Base-by-base conservation (phyloP, 2,888 invertebrate genomes). In the Melipona bicolor region DNA sequence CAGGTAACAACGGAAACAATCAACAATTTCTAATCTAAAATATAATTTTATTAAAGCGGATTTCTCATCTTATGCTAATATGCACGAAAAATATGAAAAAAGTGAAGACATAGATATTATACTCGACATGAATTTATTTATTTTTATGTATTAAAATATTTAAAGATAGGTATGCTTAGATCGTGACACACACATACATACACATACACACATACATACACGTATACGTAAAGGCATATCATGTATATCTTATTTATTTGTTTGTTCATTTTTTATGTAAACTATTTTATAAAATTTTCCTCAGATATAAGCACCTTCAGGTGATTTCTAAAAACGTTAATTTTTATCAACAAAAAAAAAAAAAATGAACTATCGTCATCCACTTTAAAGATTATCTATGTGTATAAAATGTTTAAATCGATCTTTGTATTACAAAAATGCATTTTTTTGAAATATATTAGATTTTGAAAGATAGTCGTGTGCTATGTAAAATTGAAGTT, bases 1-100 rank as follows among this genome's bases (percentile, higher is more conserved):
- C 76, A 83, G 83, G 83, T 83, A 83, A 76, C 50, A 61, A 36
- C 11, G n/a, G 49, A 72, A 67, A 3, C 32, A 69, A 83, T 43
- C 50, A 61, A 56, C 36, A 65, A 65, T 65, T 77, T 76, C 19
- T 72, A 81, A 73, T 54, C 50, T 72, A 50, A 36, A 74, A 65
- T 69, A n/a, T 77, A 71, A 74, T 65, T 77, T 84, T 68, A 43
- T 32, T 56, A 54, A 43, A 52, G 59, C 50, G 61, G 32, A 52
- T 62, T 61, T 68, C 27, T 68, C 21, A 36, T 74, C 65, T 27
- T 52, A 75, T 52, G 36, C 17, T 49, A 52, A 32, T 71, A 52
- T 17, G 19, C 36, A 15, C n/a, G 43, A 27, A 27, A 43, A 69
- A 50, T 27, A 3, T 9, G 52, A 54, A 43, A 9, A 43, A 27